These are phyloP conservation scores for Drosophila burlai DNA, from an alignment of 1,140 invertebrate species.

Conservation along the genomic window DNA sequence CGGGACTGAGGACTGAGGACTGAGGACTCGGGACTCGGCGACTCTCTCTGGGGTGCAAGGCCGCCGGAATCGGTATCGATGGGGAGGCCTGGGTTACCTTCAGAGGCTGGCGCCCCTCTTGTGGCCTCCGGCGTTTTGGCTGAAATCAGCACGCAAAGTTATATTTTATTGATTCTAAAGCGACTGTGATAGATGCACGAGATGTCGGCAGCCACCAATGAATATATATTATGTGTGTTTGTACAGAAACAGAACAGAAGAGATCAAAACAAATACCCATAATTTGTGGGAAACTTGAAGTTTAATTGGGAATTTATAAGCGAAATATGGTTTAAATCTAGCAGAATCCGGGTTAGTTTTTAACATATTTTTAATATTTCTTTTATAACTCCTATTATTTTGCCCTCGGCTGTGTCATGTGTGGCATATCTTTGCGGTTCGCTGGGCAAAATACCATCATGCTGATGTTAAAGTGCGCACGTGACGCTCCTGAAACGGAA, in stretches of 20 bases:
- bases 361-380: not conserved
- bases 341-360: not conserved
- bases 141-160: constrained; percentile 81
- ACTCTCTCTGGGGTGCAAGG: constrained; percentile 7
- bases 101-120: constrained; percentile 40
- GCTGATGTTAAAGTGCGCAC: constrained; percentile 78
- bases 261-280: not conserved
- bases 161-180: constrained; percentile 82
- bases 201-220: constrained; percentile 2
- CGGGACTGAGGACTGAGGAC: not conserved
- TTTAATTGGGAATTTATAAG: not conserved
- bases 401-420: not conserved
- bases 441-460: constrained; percentile 73
- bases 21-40: not conserved
- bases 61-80: constrained; percentile 11
- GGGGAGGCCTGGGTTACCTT: constrained; percentile 51
- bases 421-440: constrained; percentile 55
- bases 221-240: not conserved
- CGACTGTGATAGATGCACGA: constrained; percentile 70
- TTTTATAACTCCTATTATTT: not conserved
- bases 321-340: not conserved
- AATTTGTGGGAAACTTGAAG: not conserved
- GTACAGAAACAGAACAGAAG: not conserved
- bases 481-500: constrained; percentile 56
- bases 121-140: constrained; percentile 46